Conservation (phyloP, 2,113 vertebrate genomes). For the Chascanopsetta lugubris region DNA sequence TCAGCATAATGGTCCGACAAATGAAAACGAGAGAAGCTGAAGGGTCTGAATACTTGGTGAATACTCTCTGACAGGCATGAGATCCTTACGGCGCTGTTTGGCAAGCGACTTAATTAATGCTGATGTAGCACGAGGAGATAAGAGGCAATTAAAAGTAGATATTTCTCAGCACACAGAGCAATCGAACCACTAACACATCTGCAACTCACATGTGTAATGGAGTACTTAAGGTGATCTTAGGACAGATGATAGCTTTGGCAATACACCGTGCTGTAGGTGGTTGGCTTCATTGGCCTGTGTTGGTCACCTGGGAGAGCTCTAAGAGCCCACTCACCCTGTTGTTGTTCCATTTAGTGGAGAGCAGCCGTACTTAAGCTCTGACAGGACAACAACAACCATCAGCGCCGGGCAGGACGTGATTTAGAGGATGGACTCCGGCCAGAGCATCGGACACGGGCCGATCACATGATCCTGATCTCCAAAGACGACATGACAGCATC, state of each 20-base stretch:
- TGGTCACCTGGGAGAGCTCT: constrained; percentile 59
- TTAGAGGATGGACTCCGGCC: constrained; percentile 17
- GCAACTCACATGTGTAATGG: constrained; percentile 55
- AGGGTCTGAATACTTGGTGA: not conserved
- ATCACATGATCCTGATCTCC: constrained; percentile 10
- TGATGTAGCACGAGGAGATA: constrained; percentile 20
- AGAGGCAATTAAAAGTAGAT: constrained; percentile 50
- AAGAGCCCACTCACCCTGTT: constrained; percentile 55
- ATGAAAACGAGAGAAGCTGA: not conserved
- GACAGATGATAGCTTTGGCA: constrained; percentile 62
- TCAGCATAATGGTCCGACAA: not conserved
- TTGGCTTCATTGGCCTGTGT: constrained; percentile 38
- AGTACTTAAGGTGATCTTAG: constrained; percentile 66
- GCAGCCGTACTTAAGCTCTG: constrained; percentile 47
- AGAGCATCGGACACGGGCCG: constrained; percentile 4
- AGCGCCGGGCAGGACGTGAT: constrained; percentile 21
- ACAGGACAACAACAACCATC: constrained; percentile 36
- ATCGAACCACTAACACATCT: constrained; percentile 55
- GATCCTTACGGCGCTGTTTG: constrained; percentile 14
- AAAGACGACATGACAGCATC: constrained; percentile 7
- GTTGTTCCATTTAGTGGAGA: constrained; percentile 57
- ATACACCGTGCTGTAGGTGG: constrained; percentile 39
- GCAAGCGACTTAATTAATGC: constrained; percentile 50
- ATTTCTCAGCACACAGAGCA: constrained; percentile 24
- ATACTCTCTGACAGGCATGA: constrained; percentile 23